Percentiles rank a stretch among this genome's conserved stretches.
phyloP scores from a whole-genome alignment of 2,888 invertebrate species.

The Eristalis tenax region DNA sequence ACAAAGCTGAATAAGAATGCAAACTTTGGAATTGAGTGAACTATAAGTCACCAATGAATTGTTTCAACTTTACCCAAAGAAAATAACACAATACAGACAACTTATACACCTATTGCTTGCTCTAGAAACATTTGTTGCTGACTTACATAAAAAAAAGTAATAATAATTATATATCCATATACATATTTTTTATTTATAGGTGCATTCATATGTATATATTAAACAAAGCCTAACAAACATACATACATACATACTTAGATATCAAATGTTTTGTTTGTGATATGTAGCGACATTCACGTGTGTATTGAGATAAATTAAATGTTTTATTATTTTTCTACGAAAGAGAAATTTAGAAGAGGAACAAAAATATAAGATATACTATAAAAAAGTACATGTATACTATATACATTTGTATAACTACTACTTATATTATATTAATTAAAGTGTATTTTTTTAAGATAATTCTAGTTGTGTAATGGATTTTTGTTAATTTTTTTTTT shows the following conservation, averaged over 20 bases:
- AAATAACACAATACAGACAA: background rate
- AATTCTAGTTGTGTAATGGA: background rate
- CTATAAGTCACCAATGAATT: constrained; percentile 33
- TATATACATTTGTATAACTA: constrained; percentile 3
- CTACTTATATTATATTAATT: constrained; percentile 18
- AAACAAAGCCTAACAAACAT: constrained; percentile 1
- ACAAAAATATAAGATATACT: constrained; percentile 21
- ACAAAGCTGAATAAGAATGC: constrained; percentile 26
- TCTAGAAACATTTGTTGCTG: background rate
- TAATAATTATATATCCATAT: background rate
- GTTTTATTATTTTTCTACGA: constrained; percentile 60
- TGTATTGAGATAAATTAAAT: constrained; percentile 28
- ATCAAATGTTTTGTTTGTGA: constrained; percentile 54
- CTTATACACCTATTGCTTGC: background rate
- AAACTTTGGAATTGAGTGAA: constrained; percentile 49
- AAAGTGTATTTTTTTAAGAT: constrained; percentile 9
- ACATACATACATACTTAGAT: constrained; percentile 33
- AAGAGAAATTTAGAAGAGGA: background rate
- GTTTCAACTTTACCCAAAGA: background rate
- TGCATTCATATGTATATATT: background rate
- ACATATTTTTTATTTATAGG: background rate
- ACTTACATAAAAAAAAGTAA: background rate
- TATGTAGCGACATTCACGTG: constrained; percentile 18
- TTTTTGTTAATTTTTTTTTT: background rate
- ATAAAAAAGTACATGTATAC: constrained; percentile 2